Percentiles rank a stretch among this genome's conserved stretches.
These are phyloP conservation scores for Frankliniella intonsa DNA, from an alignment of 2,888 invertebrate genomes.

Conservation along the genomic window DNA sequence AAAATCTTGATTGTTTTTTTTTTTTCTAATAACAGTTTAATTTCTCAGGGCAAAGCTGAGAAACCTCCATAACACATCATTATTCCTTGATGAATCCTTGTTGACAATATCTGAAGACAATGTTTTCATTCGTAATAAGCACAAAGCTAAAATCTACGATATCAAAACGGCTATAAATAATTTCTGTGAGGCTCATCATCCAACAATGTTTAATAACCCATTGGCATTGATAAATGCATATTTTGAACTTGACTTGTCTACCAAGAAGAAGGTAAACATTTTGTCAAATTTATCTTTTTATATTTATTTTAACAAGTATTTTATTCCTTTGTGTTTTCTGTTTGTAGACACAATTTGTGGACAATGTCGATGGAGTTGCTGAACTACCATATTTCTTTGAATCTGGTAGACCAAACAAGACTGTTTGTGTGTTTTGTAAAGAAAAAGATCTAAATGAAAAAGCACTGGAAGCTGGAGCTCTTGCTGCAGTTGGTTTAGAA, in stretches of 20 bases:
- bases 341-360: constrained; percentile 60
- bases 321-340: constrained; percentile 30
- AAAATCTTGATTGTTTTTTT: background rate
- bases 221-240: constrained; percentile 63
- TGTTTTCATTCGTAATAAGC: constrained; percentile 57
- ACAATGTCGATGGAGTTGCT: constrained; percentile 63
- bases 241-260: constrained; percentile 77
- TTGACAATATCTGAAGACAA: constrained; percentile 61
- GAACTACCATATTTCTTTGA: constrained; percentile 65
- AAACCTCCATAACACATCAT: constrained; percentile 50
- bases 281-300: background rate
- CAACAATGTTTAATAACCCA: constrained; percentile 73
- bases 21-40: background rate
- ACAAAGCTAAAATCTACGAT: constrained; percentile 58
- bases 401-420: constrained; percentile 58
- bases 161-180: constrained; percentile 71
- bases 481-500: constrained; percentile 65
- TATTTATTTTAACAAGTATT: background rate
- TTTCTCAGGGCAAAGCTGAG: constrained; percentile 47
- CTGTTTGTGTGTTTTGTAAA: constrained; percentile 71
- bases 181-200: constrained; percentile 77
- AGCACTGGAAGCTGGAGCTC: constrained; percentile 67
- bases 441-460: constrained; percentile 55
- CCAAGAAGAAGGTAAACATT: constrained; percentile 56
- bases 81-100: constrained; percentile 44